Conservation (phyloP, 2,888 invertebrate genomes). For the Uloborus plumipes region DNA sequence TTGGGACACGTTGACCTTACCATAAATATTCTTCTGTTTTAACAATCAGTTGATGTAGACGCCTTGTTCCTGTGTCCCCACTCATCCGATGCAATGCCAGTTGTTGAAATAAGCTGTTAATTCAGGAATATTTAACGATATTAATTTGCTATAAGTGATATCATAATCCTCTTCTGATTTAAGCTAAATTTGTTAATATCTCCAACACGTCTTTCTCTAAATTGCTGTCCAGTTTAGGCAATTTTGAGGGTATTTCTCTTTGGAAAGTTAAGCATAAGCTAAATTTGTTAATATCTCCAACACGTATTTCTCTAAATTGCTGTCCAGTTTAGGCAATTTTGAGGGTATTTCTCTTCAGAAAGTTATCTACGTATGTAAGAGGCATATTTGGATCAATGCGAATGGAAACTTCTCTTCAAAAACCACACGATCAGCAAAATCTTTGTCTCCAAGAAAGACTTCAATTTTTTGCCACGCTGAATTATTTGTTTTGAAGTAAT, state of each 20-base stretch:
- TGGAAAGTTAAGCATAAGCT: background rate
- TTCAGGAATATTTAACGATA: background rate
- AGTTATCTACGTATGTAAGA: conserved; percentile 3
- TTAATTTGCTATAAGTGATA: background rate
- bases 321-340: background rate
- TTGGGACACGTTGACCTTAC: no score
- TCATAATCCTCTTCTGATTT: background rate
- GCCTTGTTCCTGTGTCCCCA: no score
- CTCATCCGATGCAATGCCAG: background rate
- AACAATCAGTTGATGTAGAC: no score
- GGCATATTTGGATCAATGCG: conserved; percentile 1
- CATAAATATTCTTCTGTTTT: no score
- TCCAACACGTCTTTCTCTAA: background rate
- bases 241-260: background rate
- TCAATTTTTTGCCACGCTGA: background rate
- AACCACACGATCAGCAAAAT: no score
- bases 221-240: background rate
- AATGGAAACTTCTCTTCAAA: conserved; percentile 16
- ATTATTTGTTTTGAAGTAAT: background rate
- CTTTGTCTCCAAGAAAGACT: conserved; percentile 22
- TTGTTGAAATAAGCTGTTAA: background rate
- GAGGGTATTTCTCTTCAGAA: background rate
- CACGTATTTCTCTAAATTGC: background rate
- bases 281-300: background rate
- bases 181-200: background rate